phyloP scores from a whole-genome alignment of 2,113 vertebrate genomes.

The Benitochromis conjunctus region DNA sequence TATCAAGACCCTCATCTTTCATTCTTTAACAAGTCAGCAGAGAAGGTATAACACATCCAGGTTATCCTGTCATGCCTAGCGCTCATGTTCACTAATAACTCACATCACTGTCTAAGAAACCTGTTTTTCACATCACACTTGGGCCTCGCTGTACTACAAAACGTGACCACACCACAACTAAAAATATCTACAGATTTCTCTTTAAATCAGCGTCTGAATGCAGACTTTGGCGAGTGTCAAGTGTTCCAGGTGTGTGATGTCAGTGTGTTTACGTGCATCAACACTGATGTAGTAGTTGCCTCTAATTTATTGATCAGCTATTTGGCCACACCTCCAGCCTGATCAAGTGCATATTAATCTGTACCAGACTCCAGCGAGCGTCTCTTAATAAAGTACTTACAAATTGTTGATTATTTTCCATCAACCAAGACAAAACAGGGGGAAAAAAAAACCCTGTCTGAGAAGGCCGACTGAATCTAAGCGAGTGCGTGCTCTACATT shows the following conservation, averaged over 20 bases:
- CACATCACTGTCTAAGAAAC: not conserved
- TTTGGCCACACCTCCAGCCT: not conserved
- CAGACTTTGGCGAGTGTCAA: not conserved
- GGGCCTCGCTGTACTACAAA: not conserved
- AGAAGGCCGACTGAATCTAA: not conserved
- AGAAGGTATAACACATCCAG: not conserved
- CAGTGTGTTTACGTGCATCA: not conserved
- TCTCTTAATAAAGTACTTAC: not conserved
- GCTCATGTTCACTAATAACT: not conserved
- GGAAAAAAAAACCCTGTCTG: not conserved
- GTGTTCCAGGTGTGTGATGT: not conserved
- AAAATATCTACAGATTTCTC: not conserved
- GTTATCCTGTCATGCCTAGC: not conserved
- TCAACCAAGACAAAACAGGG: not conserved
- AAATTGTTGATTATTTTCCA: not conserved
- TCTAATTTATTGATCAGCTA: not conserved
- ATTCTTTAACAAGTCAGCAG: not conserved
- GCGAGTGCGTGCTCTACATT: not conserved
- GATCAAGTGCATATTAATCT: accelerated
- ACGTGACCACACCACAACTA: not conserved
- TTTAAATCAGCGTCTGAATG: not conserved
- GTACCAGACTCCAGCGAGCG: not conserved
- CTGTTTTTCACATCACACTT: not conserved
- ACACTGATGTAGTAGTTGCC: not conserved
- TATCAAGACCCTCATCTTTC: not conserved